phyloP scores from a whole-genome alignment of 2,888 invertebrate genomes.

The Epinotia demarniana region DNA sequence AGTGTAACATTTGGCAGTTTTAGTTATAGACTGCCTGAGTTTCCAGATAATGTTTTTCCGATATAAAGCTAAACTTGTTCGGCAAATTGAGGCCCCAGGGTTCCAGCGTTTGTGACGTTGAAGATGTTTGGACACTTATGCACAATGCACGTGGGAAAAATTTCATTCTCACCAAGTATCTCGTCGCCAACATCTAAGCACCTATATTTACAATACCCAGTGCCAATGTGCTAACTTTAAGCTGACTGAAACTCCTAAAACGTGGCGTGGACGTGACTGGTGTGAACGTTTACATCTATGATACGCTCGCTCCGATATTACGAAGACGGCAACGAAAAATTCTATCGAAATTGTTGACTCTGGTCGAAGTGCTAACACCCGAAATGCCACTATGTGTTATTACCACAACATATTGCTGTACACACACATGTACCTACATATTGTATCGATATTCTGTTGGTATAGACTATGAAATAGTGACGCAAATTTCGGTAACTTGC shows the following conservation, averaged over 20 bases:
- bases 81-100: not conserved
- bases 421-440: not conserved
- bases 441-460: not conserved
- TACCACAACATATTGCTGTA: constrained; percentile 18
- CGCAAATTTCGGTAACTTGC: not conserved
- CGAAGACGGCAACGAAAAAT: constrained; percentile 35
- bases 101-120: not conserved
- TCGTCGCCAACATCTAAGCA: not conserved
- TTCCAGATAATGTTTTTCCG: too few species aligned
- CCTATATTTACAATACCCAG: constrained; percentile 20
- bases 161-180: constrained; percentile 5
- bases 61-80: too few species aligned
- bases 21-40: too few species aligned
- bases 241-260: constrained; percentile 19
- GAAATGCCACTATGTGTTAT: constrained; percentile 24
- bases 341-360: constrained; percentile 40
- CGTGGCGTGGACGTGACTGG: constrained; percentile 30
- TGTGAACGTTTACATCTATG: constrained; percentile 27
- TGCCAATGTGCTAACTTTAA: constrained; percentile 20
- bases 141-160: constrained; percentile 14
- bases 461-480: not conserved
- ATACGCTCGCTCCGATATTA: constrained; percentile 28
- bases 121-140: not conserved
- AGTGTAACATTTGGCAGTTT: too few species aligned
- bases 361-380: constrained; percentile 15